Conservation (phyloP, 2,113 vertebrate species). For the Camelus bactrianus region DNA sequence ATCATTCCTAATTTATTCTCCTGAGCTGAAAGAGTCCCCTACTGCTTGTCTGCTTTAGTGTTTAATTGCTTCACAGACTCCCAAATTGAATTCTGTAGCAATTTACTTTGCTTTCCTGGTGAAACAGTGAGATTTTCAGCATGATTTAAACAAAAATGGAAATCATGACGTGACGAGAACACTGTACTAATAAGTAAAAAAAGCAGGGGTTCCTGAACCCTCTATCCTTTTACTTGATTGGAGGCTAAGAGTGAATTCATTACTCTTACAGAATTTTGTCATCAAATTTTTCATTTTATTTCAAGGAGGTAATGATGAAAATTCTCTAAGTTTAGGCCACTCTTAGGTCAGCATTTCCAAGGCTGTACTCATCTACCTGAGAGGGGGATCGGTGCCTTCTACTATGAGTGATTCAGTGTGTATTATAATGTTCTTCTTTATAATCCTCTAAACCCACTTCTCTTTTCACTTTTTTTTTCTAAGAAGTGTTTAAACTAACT, state of each 20-base stretch:
- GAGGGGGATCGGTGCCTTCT: rapidly evolving
- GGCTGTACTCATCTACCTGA: neutral
- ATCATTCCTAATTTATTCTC: constrained; percentile 64
- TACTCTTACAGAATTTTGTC: neutral
- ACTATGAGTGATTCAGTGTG: neutral
- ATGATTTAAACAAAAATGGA: constrained; percentile 63
- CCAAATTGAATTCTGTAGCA: constrained; percentile 54
- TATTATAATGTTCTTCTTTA: neutral
- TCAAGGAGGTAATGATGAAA: neutral
- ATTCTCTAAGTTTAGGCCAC: neutral
- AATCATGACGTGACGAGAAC: constrained; percentile 35
- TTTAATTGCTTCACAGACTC: constrained; percentile 69
- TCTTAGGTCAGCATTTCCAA: neutral
- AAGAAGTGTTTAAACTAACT: neutral
- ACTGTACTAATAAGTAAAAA: constrained; percentile 46
- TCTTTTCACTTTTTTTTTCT: neutral
- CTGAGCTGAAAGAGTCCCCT: constrained; percentile 14
- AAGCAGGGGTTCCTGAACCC: neutral
- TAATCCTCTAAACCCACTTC: neutral
- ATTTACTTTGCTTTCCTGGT: constrained; percentile 60
- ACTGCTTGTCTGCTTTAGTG: constrained; percentile 56
- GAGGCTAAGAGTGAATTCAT: neutral
- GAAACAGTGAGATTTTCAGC: constrained; percentile 49
- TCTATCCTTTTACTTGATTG: neutral
- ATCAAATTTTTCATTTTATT: neutral